Conservation (phyloP, 2,113 vertebrate genomes). For the Erythrolamprus reginae region DNA sequence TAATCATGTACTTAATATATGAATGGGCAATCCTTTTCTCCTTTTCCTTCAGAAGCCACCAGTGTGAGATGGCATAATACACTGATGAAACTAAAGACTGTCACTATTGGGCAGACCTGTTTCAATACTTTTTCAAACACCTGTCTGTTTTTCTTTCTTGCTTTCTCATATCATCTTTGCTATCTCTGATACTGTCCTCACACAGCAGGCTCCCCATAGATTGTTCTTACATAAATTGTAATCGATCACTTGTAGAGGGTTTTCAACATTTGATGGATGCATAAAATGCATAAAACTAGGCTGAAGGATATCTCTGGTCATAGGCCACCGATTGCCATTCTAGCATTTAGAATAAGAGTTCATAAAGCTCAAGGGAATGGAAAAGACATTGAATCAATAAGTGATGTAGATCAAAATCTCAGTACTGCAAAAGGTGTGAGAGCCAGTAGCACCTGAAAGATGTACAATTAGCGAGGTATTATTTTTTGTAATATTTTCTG, state of each 20-base stretch:
- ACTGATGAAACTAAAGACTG: neutral
- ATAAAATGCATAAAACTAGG: neutral
- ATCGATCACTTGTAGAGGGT: neutral
- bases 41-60: neutral
- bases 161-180: neutral
- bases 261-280: neutral
- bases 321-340: neutral
- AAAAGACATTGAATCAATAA: neutral
- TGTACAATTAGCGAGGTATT: neutral
- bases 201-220: neutral
- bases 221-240: neutral
- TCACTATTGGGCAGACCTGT: neutral
- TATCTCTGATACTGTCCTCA: neutral
- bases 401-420: neutral
- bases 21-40: neutral
- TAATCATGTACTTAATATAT: neutral
- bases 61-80: neutral
- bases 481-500: neutral
- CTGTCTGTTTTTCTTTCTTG: neutral
- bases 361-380: neutral
- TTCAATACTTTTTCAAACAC: neutral
- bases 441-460: neutral
- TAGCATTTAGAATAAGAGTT: neutral
- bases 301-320: neutral
- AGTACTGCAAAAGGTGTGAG: neutral